Evolutionary conservation across 30 jellyfish, hydroid and myxozoan genomes (phyloP), one percentile per base, ranked within the genome.

Genomic region (Mastigias papua): DNA sequence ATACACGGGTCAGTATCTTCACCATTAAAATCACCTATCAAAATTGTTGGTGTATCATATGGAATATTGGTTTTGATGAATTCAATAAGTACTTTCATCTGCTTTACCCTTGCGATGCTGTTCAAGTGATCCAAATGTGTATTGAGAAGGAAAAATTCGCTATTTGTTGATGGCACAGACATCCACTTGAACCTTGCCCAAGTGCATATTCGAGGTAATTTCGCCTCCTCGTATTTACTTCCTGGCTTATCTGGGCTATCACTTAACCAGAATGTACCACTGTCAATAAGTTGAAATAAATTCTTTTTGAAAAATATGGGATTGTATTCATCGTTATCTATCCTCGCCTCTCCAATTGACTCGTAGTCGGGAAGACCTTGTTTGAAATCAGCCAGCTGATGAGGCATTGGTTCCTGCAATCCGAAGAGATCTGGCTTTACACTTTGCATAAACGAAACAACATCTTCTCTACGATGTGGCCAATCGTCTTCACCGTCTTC

Each of bases 261-360:
- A 35, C 88, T 78, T 22, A 78, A 60, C 88, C 88, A 78, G 34
- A 78, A 60, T 4, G 88, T 78, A 50, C 78, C 57, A 78, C 65
- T 54, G 33, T 78, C 88, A 19, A 29, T 17, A 2, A 78, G 49
- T 21, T 57, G 21, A 37, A 58, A 37, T 9, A 50, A 42, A 9
- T 15, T 62, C 25, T 60, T 60, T 65, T 78, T 31, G 88, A 11
- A 78, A 25, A 78, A 78, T 4, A 78, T 78, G 3, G 88, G 88
- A 34, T 78, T 78, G 60, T 78, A 78, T 60, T 78, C 88, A 19
- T 78, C 88, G 19, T 78, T 78, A 34, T 73, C 84, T 8, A 42
- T 61, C 30, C 88, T 78, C 22, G 63, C 78, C 20, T 46, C 88
- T 20, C 88, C 88, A 19, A 78, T 51, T 19, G 26, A 30, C 21